Evolutionary conservation across 2,797 vertebrate genomes (phyloP).

Genomic region (Myripristis murdjan): DNA sequence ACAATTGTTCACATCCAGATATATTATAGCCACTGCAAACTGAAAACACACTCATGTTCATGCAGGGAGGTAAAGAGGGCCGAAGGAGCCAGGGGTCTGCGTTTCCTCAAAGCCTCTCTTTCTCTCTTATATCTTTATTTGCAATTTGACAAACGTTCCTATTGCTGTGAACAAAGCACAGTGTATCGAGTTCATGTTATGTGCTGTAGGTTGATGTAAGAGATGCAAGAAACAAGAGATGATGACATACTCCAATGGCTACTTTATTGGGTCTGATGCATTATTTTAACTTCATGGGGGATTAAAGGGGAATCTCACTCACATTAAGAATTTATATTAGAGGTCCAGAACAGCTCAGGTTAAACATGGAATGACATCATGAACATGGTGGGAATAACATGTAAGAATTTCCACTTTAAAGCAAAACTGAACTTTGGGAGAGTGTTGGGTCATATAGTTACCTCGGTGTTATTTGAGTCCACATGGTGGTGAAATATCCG

Average conservation of each 20-base stretch:
- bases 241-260: conserved; percentile 35
- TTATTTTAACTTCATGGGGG: neutral
- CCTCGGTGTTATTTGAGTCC: too few relatives aligned
- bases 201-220: conserved; percentile 48
- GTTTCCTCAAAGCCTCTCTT: conserved; percentile 69
- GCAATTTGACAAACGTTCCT: conserved; percentile 68
- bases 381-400: too few relatives aligned
- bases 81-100: conserved; percentile 63
- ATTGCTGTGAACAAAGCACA: conserved; percentile 48
- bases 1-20: conserved; percentile 68
- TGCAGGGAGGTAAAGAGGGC: conserved; percentile 52
- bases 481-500: too few relatives aligned
- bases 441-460: too few relatives aligned
- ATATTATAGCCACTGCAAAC: conserved; percentile 63
- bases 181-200: conserved; percentile 30
- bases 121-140: conserved; percentile 62
- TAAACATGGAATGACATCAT: too few relatives aligned
- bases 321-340: neutral
- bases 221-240: conserved; percentile 39
- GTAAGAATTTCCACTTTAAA: too few relatives aligned
- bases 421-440: too few relatives aligned
- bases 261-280: neutral
- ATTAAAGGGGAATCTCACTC: conserved; percentile 2
- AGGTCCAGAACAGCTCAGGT: too few relatives aligned
- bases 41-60: conserved; percentile 72